Conservation (phyloP, 2,113 vertebrate genomes). For the Myanophis thanlyinensis region DNA sequence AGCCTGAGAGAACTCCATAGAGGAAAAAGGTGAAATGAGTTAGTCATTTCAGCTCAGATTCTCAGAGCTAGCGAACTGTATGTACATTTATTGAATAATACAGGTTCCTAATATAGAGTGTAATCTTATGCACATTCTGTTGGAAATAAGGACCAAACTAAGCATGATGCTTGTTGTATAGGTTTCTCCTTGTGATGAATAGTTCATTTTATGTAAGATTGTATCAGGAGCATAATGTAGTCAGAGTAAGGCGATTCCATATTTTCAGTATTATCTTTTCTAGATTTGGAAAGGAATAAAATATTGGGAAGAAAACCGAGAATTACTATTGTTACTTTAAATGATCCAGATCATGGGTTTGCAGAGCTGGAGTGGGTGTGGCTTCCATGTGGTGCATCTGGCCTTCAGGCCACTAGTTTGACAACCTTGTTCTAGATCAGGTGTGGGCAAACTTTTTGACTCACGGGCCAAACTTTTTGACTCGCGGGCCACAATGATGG, state of each 20-base stretch:
- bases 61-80: not conserved
- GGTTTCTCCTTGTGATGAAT: not conserved
- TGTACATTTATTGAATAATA: not conserved
- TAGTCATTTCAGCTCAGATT: not conserved
- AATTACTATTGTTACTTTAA: not conserved
- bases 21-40: constrained; percentile 5
- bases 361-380: no score
- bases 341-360: not conserved
- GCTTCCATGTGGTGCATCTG: accelerated
- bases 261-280: not conserved
- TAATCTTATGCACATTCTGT: not conserved
- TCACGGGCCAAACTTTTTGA: no score
- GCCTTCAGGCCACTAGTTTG: no score
- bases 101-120: not conserved
- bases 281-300: not conserved
- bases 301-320: not conserved
- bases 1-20: not conserved
- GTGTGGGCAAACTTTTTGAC: no score
- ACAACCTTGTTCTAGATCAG: not conserved
- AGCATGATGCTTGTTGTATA: not conserved
- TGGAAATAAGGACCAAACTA: not conserved
- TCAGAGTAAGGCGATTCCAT: not conserved
- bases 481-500: no score
- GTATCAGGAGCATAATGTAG: not conserved
- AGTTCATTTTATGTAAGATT: not conserved